Percentiles rank a stretch among this genome's conserved stretches.
phyloP scores from a whole-genome alignment of 1,140 invertebrate genomes.

The Centruroides vittatus region DNA sequence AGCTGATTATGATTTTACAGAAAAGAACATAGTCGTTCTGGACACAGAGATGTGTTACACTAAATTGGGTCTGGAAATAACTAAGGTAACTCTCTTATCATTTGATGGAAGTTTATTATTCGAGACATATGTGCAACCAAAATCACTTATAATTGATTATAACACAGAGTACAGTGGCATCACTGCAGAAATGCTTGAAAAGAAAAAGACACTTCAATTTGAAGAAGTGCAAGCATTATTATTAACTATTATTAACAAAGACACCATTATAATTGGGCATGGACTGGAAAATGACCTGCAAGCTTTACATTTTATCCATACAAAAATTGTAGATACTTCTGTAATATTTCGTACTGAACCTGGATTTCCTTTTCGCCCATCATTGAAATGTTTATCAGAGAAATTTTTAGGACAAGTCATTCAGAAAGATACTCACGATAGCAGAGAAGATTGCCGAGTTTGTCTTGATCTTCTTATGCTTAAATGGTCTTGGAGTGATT shows the following conservation, averaged over 20 bases:
- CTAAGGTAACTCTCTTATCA: constrained; percentile 64
- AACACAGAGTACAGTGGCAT: constrained; percentile 83
- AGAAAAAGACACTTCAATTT: constrained; percentile 55
- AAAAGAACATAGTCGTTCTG: constrained; percentile 25
- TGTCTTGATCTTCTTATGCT: too few species aligned
- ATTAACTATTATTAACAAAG: constrained; percentile 68
- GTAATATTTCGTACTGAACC: constrained; percentile 87
- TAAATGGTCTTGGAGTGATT: too few species aligned
- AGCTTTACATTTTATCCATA: constrained; percentile 83
- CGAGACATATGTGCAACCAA: constrained; percentile 61
- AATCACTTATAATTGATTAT: constrained; percentile 65
- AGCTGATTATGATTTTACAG: too few species aligned
- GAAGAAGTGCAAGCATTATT: constrained; percentile 78
- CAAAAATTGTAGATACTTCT: constrained; percentile 83
- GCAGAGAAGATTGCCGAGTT: too few species aligned
- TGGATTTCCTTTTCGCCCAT: constrained; percentile 79
- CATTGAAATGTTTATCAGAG: constrained; percentile 67
- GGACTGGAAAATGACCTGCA: constrained; percentile 92
- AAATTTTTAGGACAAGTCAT: constrained; percentile 87
- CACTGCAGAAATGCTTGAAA: constrained; percentile 50
- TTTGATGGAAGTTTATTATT: constrained; percentile 39
- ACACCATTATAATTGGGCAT: constrained; percentile 90
- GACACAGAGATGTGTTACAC: constrained; percentile 79
- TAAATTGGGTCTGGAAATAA: constrained; percentile 73
- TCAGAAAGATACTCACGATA: constrained; percentile 44